Conservation (phyloP, 2,888 invertebrate species). For the Drosophila kuntzei region DNA sequence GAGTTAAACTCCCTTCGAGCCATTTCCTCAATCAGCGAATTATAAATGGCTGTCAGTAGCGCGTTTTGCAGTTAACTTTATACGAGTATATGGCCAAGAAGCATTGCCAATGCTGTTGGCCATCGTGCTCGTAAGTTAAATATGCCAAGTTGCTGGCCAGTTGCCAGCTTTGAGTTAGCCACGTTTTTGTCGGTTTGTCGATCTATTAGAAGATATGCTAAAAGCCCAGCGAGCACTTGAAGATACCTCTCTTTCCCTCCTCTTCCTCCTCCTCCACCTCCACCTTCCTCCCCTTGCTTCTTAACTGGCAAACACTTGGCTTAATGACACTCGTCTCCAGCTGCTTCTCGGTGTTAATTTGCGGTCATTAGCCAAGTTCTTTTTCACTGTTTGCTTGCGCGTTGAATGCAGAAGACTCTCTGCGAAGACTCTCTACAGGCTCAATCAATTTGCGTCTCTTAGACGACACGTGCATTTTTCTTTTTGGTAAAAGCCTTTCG, state of each 20-base stretch:
- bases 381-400: conserved; percentile 38
- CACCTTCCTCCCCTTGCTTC: neutral
- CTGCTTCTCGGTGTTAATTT: conserved; percentile 72
- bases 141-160: conserved; percentile 57
- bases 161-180: conserved; percentile 25
- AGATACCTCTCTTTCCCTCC: neutral
- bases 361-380: conserved; percentile 77
- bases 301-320: conserved; percentile 68
- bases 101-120: conserved; percentile 30
- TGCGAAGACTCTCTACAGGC: conserved; percentile 25
- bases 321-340: conserved; percentile 73
- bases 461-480: conserved; percentile 57
- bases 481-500: conserved; percentile 57
- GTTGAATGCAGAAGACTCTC: conserved; percentile 10
- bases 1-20: conserved; percentile 21
- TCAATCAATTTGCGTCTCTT: conserved; percentile 75
- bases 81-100: conserved; percentile 10
- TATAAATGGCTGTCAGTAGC: conserved; percentile 40
- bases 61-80: conserved; percentile 22
- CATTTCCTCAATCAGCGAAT: conserved; percentile 45
- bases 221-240: conserved; percentile 68
- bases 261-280: neutral
- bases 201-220: conserved; percentile 78
- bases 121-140: conserved; percentile 40
- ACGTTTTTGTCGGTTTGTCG: conserved; percentile 42